Evolutionary conservation across 2,113 vertebrate genomes (phyloP).

Genomic region (Sylvia atricapilla): DNA sequence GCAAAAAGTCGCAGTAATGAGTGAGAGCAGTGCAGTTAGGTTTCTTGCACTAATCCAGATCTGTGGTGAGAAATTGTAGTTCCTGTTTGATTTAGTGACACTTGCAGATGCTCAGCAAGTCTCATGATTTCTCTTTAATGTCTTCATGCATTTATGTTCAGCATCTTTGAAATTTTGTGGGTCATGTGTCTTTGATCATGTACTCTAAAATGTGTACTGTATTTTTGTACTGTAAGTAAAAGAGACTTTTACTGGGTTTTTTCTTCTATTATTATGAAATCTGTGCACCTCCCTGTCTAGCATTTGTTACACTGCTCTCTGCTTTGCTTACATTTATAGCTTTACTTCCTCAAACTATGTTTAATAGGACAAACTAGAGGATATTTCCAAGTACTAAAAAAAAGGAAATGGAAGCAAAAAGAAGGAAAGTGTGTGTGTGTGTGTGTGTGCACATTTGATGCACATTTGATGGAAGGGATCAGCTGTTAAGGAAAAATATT

Average conservation of each 20-base stretch:
- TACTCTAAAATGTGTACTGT: background rate
- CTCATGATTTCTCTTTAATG: slow-evolving; percentile 9
- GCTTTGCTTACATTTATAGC: background rate
- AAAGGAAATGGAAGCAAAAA: background rate
- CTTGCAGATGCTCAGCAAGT: slow-evolving; percentile 16
- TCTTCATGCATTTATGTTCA: background rate
- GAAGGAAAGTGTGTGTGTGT: background rate
- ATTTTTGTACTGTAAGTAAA: background rate
- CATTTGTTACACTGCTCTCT: background rate
- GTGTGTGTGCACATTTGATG: background rate
- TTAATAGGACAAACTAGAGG: background rate
- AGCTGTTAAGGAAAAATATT: background rate
- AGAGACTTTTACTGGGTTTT: background rate
- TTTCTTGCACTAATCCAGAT: background rate
- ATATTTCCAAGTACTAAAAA: background rate
- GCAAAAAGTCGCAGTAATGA: background rate
- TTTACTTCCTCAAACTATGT: background rate
- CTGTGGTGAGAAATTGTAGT: background rate
- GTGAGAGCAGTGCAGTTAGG: background rate
- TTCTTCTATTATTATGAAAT: background rate
- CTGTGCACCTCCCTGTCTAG: background rate
- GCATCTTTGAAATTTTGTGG: slow-evolving; percentile 6
- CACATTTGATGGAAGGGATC: background rate
- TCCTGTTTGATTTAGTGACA: slow-evolving; percentile 2
- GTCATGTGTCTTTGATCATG: slow-evolving; percentile 2